Percentiles rank a stretch among this genome's conserved stretches.
Conservation (phyloP, 2,888 invertebrate genomes). For the Drosophila mettleri region DNA sequence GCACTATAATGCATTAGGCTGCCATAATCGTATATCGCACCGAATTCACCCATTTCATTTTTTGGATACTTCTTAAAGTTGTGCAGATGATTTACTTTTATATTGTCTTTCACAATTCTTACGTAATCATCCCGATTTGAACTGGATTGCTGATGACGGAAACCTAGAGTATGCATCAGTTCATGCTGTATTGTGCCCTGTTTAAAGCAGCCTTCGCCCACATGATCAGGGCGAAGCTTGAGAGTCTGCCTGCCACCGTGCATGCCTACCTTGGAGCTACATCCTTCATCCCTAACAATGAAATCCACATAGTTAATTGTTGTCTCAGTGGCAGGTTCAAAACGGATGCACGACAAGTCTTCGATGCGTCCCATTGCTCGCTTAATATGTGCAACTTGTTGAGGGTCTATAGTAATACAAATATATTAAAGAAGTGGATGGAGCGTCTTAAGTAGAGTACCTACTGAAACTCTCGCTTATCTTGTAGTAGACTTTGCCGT, state of each 20-base stretch:
- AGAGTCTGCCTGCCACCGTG: slow-evolving; percentile 82
- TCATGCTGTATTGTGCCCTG: slow-evolving; percentile 89
- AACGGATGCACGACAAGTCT: slow-evolving; percentile 90
- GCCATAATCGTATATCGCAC: slow-evolving; percentile 90
- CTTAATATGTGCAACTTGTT: slow-evolving; percentile 87
- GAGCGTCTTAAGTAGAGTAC: not conserved
- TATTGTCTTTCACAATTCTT: slow-evolving; percentile 85
- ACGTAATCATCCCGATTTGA: slow-evolving; percentile 90
- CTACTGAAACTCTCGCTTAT: slow-evolving; percentile 65
- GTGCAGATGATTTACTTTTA: slow-evolving; percentile 86
- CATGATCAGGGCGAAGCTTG: too few species aligned
- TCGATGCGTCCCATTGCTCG: slow-evolving; percentile 90
- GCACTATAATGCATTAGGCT: slow-evolving; percentile 92
- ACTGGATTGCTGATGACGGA: slow-evolving; percentile 93
- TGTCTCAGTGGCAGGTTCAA: slow-evolving; percentile 86
- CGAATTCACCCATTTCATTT: slow-evolving; percentile 87
- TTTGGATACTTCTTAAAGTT: slow-evolving; percentile 89
- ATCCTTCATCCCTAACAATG: slow-evolving; percentile 86
- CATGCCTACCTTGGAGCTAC: slow-evolving; percentile 91
- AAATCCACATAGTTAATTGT: slow-evolving; percentile 59
- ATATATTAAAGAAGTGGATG: not conserved
- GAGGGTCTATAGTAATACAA: slow-evolving; percentile 63
- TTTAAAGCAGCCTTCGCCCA: slow-evolving; percentile 78
- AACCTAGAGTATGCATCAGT: slow-evolving; percentile 90
- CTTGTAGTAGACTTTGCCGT: slow-evolving; percentile 88